A percentile compares a stretch with the other conserved stretches of the same genome.
Evolutionary conservation across 2,113 vertebrate species (phyloP).

Genomic region (Stigmatopora argus): DNA sequence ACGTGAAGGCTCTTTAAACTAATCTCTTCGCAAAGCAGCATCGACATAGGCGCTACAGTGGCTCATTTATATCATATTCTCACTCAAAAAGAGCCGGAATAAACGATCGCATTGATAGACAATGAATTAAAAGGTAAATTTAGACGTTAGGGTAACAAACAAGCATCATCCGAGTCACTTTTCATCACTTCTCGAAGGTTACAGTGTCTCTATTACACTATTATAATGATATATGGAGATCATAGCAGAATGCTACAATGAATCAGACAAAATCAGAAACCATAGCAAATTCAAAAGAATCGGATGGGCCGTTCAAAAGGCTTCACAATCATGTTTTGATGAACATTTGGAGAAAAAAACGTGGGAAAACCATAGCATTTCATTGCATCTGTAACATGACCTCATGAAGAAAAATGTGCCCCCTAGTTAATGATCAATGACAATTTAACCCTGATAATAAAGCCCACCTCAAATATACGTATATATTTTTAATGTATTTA

Average conservation of each 20-base stretch:
- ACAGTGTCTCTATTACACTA: not conserved
- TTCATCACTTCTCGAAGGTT: not conserved
- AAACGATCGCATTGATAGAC: not conserved
- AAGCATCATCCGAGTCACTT: not conserved
- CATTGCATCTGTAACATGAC: not conserved
- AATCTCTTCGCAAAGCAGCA: constrained; percentile 5
- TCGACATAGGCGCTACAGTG: not conserved
- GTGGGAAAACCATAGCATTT: not conserved
- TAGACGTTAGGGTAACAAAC: not conserved
- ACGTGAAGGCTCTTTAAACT: constrained; percentile 8
- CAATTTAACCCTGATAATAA: not conserved
- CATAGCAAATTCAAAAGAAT: not conserved
- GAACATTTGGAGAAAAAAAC: not conserved
- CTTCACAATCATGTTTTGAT: not conserved
- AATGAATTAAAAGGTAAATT: not conserved
- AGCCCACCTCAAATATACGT: no score
- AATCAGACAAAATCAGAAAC: no score
- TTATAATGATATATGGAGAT: not conserved
- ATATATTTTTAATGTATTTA: no score
- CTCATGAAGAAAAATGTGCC: not conserved
- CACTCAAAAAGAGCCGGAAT: not conserved
- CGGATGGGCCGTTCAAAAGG: not conserved
- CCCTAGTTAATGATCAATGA: not conserved
- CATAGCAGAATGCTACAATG: not conserved
- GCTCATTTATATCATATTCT: not conserved